phyloP scores from a whole-genome alignment of 2,888 invertebrate species.

The Agonum fuliginosum region DNA sequence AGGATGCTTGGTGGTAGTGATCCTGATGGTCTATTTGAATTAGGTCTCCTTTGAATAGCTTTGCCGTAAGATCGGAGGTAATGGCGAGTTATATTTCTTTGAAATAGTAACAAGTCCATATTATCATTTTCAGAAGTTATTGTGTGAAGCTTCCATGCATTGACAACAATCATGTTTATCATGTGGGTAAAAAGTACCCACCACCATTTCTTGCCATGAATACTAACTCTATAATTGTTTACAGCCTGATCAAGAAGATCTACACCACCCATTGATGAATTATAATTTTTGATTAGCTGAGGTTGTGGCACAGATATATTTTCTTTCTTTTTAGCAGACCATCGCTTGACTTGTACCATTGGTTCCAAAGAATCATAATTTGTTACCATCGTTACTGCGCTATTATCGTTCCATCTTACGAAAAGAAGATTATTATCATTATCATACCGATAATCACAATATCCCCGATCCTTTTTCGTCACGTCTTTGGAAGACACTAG shows the following conservation, averaged over 20 bases:
- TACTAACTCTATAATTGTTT: constrained; percentile 45
- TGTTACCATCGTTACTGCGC: constrained; percentile 39
- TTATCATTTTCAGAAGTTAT: background rate
- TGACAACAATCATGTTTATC: constrained; percentile 21
- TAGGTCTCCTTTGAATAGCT: background rate
- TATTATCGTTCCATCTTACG: constrained; percentile 58
- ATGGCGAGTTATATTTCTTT: constrained; percentile 9
- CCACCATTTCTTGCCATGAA: constrained; percentile 59
- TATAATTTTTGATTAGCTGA: constrained; percentile 26
- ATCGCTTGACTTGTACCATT: constrained; percentile 27
- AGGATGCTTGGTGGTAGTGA: background rate
- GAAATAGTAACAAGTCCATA: constrained; percentile 23
- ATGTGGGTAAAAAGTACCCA: constrained; percentile 53
- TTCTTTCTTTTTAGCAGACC: constrained; percentile 24
- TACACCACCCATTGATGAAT: constrained; percentile 56
- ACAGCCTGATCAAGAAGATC: constrained; percentile 51
- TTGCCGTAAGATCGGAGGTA: constrained; percentile 21
- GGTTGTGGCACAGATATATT: constrained; percentile 16
- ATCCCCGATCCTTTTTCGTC: background rate
- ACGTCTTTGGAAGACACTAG: background rate
- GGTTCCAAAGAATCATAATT: constrained; percentile 53
- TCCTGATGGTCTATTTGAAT: background rate
- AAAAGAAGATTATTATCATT: constrained; percentile 33
- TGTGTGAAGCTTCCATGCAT: constrained; percentile 50
- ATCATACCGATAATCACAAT: constrained; percentile 29